A percentile compares a stretch with the other conserved stretches of the same genome.
phyloP scores from a whole-genome alignment of 2,113 vertebrate species.

The Myotis davidii region DNA sequence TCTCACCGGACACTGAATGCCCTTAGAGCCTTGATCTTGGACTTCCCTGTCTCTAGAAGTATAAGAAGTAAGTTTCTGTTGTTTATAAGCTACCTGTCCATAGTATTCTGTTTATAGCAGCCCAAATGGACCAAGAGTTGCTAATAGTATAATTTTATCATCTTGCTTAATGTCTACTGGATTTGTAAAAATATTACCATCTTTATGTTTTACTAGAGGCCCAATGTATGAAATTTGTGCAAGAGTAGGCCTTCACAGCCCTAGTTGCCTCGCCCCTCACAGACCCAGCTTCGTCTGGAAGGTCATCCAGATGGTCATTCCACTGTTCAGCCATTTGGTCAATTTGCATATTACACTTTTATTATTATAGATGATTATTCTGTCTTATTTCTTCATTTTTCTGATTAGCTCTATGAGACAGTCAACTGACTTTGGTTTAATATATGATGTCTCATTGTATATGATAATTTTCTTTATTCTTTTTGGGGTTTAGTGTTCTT shows the following conservation, averaged over 20 bases:
- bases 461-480: neutral
- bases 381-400: neutral
- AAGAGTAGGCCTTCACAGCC: too few species aligned
- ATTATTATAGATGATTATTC: neutral
- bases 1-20: neutral
- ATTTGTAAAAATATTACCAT: neutral
- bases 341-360: too few species aligned
- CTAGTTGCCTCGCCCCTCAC: too few species aligned
- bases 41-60: neutral
- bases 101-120: neutral
- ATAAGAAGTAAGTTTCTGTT: neutral
- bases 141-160: neutral
- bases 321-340: too few species aligned
- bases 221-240: too few species aligned
- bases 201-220: neutral
- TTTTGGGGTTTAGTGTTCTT: neutral
- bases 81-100: neutral
- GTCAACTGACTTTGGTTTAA: neutral
- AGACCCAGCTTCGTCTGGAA: too few species aligned
- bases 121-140: neutral
- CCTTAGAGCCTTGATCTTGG: neutral
- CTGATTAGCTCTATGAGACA: slow-evolving; percentile 9
- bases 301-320: too few species aligned
- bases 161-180: neutral
- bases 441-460: neutral